A percentile compares a stretch with the other conserved stretches of the same genome.
phyloP scores from a whole-genome alignment of 1,140 invertebrate genomes.

The Neodiprion lecontei region DNA sequence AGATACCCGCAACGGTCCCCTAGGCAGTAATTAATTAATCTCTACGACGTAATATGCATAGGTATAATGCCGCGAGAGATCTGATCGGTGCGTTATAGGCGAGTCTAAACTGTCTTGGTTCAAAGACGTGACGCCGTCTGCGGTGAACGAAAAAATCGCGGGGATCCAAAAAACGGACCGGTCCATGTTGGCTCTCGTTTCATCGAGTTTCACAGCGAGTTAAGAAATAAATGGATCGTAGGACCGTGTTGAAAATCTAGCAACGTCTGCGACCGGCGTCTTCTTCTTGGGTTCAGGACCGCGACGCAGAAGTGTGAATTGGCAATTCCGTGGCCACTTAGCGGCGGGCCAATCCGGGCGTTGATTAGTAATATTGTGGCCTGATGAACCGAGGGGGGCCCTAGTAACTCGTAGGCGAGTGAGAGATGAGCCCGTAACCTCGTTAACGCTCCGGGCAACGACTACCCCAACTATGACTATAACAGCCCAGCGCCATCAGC shows the following conservation, averaged over 20 bases:
- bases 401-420: slow-evolving; percentile 44
- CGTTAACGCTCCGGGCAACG: slow-evolving; percentile 52
- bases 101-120: slow-evolving; percentile 17
- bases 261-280: slow-evolving; percentile 23
- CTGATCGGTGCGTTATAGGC: slow-evolving; percentile 33
- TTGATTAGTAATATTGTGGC: slow-evolving; percentile 63
- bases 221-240: too few relatives aligned
- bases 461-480: slow-evolving; percentile 46
- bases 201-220: slow-evolving; percentile 19
- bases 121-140: slow-evolving; percentile 25
- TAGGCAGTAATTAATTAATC: slow-evolving; percentile 56
- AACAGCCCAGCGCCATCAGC: slow-evolving; percentile 34
- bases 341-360: slow-evolving; percentile 49
- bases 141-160: slow-evolving; percentile 31
- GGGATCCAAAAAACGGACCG: slow-evolving; percentile 33
- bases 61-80: slow-evolving; percentile 5
- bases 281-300: slow-evolving; percentile 32
- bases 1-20: slow-evolving; percentile 53
- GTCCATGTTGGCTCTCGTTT: slow-evolving; percentile 28
- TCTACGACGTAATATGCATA: slow-evolving; percentile 23
- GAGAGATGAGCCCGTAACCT: slow-evolving; percentile 60
- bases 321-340: slow-evolving; percentile 56
- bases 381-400: slow-evolving; percentile 57
- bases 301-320: slow-evolving; percentile 44
- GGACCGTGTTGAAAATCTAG: too few relatives aligned